Base-by-base conservation (phyloP, 2,888 invertebrate species). In the Hypomecis atomaria region DNA sequence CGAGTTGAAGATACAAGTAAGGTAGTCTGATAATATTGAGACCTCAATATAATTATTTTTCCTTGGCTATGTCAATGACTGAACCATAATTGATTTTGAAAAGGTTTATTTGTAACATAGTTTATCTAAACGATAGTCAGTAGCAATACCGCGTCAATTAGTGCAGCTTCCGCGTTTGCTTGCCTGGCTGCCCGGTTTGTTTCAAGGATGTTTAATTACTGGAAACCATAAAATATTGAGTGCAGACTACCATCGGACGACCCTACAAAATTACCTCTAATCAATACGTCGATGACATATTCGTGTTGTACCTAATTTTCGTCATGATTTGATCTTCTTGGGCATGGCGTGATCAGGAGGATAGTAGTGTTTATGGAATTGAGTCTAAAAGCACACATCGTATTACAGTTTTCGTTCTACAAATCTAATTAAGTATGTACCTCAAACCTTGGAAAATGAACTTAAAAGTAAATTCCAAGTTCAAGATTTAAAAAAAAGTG, bases 231-330 rank as follows among this genome's bases (percentile, higher is more conserved):
- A 57, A 6, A 50, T 45, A 60, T 40, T 10, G 58, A 59, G 36
- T 34, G 10, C 9, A n/a, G n/a, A n/a, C n/a, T 47, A 56, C 37
- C 40, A 47, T 58, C 58, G 58, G 58, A 43, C 49, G 58, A 49
- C 49, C 49, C 49, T 36, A 23, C 1, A 53, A 7, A 37, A 9
- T 44, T 43, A 42, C 53, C 53, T 43, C 42, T 9, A 42, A 9
- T 42, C 33, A 53, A 9, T 23, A 40, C 42, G 33, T 33, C 42
- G 53, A 53, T 42, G 42, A 53, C 38, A 40, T 6, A 53, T 40
- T 42, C n/a, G 23, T 34, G 44, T 8, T 4, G 44, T 45, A 44
- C 13, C 36, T 45, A 55, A 36, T 44, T 36, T 55, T 45, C 44
- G 10, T 34, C 36, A 8, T 11, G 43, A 34, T 43, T 53, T 50